phyloP scores from a whole-genome alignment of 2,797 vertebrate genomes.

The Lacerta viridis region DNA sequence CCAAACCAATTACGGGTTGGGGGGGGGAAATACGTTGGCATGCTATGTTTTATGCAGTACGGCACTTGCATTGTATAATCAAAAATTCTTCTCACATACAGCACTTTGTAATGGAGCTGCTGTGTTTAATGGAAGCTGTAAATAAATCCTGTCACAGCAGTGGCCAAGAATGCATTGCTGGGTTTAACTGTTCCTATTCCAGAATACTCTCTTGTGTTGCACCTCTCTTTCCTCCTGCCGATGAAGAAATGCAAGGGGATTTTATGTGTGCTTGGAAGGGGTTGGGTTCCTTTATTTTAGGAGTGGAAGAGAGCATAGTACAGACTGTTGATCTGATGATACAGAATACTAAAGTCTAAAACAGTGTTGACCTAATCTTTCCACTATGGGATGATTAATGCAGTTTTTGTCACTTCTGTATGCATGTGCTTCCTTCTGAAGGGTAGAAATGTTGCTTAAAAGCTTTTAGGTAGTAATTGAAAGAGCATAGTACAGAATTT shows the following conservation, averaged over 20 bases:
- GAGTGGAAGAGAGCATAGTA: constrained; percentile 43
- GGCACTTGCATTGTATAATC: constrained; percentile 85
- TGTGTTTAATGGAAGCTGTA: constrained; percentile 80
- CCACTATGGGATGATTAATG: no score
- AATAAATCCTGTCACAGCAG: constrained; percentile 80
- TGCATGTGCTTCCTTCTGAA: no score
- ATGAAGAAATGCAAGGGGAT: constrained; percentile 55
- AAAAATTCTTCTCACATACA: constrained; percentile 86
- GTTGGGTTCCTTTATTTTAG: constrained; percentile 11
- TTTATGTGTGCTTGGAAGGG: background rate
- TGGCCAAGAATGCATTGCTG: constrained; percentile 75
- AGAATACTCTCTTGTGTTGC: constrained; percentile 58
- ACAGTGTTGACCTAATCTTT: no score
- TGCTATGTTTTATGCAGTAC: constrained; percentile 73
- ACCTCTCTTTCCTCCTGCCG: background rate
- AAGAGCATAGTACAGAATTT: constrained; percentile 42
- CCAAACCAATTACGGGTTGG: constrained; percentile 77
- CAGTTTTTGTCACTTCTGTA: no score
- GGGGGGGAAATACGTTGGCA: constrained; percentile 66
- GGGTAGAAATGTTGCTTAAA: no score
- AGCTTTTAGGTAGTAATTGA: no score
- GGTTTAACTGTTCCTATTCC: constrained; percentile 75
- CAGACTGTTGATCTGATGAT: constrained; percentile 52
- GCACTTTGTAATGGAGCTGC: constrained; percentile 83
- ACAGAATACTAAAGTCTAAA: constrained; percentile 66